Conservation (phyloP, 2,113 vertebrate genomes). For the Solea senegalensis region DNA sequence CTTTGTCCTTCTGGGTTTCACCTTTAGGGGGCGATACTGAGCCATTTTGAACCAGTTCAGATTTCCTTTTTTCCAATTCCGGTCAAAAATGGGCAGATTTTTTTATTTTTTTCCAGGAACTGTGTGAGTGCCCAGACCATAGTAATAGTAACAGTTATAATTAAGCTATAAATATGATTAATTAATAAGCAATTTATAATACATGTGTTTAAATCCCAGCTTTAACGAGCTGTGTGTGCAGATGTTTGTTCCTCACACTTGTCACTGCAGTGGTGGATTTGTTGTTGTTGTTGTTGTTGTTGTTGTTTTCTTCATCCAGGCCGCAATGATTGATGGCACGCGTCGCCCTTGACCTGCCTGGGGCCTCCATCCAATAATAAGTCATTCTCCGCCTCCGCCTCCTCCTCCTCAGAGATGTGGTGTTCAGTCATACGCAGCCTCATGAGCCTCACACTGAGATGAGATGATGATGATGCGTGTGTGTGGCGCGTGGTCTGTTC, state of each 20-base stretch:
- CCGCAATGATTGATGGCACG: slow-evolving; percentile 42
- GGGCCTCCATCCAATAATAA: slow-evolving; percentile 30
- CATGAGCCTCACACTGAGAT: slow-evolving; percentile 18
- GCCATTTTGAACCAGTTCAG: too few species aligned
- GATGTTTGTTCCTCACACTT: not conserved
- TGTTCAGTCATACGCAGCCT: slow-evolving; percentile 22
- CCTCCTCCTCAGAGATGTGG: slow-evolving; percentile 23
- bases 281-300: not conserved
- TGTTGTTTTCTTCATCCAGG: not conserved
- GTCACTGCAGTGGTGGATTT: not conserved
- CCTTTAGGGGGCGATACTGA: too few species aligned
- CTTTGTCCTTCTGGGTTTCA: too few species aligned
- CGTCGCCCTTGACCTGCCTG: slow-evolving; percentile 20
- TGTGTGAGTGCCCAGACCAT: too few species aligned
- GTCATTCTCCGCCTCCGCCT: slow-evolving; percentile 3
- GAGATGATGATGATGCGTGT: slow-evolving; percentile 8
- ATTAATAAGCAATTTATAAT: too few species aligned
- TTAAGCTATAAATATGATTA: too few species aligned
- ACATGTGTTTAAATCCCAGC: too few species aligned
- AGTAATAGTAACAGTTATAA: too few species aligned
- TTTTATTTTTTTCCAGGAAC: too few species aligned
- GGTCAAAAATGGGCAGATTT: too few species aligned
- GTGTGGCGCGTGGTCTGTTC: slow-evolving; percentile 24
- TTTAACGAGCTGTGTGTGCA: not conserved
- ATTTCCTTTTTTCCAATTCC: too few species aligned